These are phyloP conservation scores for Tenebrosternarchus preto DNA, from an alignment of 2,113 vertebrate species.

Conservation along the genomic window DNA sequence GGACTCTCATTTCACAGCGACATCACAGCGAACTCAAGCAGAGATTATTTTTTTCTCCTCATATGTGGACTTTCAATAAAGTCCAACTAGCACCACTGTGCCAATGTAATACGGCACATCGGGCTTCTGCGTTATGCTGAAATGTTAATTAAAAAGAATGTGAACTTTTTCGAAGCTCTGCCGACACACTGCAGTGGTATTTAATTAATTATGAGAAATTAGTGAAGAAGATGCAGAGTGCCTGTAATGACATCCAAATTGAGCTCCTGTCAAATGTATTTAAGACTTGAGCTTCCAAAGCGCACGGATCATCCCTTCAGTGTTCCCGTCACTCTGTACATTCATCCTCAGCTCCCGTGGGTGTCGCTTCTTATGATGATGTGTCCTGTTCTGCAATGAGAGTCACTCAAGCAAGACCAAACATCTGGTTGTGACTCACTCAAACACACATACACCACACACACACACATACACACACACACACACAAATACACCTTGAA, in stretches of 20 bases:
- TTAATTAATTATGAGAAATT: neutral
- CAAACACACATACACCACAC: conserved; percentile 23
- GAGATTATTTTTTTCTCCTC: conserved; percentile 18
- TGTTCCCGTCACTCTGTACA: neutral
- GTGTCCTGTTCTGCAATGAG: conserved; percentile 47
- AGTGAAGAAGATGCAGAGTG: neutral
- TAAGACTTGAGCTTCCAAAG: neutral
- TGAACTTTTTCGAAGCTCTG: neutral
- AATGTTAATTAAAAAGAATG: neutral
- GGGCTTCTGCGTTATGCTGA: neutral
- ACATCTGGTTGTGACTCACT: conserved; percentile 43
- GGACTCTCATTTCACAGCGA: neutral
- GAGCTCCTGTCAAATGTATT: neutral
- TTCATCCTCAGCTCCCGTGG: conserved; percentile 19
- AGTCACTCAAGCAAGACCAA: conserved; percentile 49
- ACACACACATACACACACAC: neutral
- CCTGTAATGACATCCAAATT: neutral
- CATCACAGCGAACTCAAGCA: conserved; percentile 24
- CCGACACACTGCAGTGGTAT: neutral
- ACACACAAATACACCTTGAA: conserved; percentile 24
- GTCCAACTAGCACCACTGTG: neutral
- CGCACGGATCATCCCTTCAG: neutral
- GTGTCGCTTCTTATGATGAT: conserved; percentile 21
- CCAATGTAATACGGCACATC: neutral
- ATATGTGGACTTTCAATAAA: conserved; percentile 32